Evolutionary conservation across 2,797 vertebrate species (phyloP), one percentile per base, ranked within the genome.

Genomic region (Malurus splendens): DNA sequence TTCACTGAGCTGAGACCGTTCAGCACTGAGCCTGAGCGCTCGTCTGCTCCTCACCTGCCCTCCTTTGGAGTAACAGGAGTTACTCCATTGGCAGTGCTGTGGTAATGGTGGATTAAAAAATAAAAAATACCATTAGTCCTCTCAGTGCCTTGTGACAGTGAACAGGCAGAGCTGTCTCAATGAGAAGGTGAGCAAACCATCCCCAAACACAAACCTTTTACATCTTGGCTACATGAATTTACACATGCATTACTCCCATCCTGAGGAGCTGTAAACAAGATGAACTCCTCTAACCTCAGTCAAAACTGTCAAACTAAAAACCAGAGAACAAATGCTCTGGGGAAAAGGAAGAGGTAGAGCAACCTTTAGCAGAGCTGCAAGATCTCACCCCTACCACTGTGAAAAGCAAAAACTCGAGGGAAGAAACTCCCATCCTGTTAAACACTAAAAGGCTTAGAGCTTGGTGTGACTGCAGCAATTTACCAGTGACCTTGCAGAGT

Each of bases 401-500:
- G 76, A 87, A 75, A 86, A 44, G 51, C 52, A 89, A 68, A 85
- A 83, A 74, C 54, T 82, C 45, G 52, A 79, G 55, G 48, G 38
- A 33, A 80, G 73, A 74, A 57, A 27, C 45, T 65, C 44, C 59
- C 15, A 10, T 52, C 65, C 77, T 75, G 61, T 33, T 45, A 41
- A 88, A 66, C 50, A 36, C n/a, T 86, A 92, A 90, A 87, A 88
- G 61, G 85, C 77, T 93, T 86, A 81, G 77, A 61, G 68, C 44
- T 90, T 25, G 19, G 74, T 67, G 74, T 92, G 86, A 74, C 74
- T 75, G 62, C 72, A 89, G 79, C 77, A 80, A 87, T 94, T 95
- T 89, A 89, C 38, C 59, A 66, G 66, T n/a, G 94, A 92, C 93
- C 92, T 96, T 94, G 90, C 25, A 8, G 76, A 87, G 80, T 50